Percentiles rank a stretch among this genome's conserved stretches.
phyloP scores from a whole-genome alignment of 2,888 invertebrate species.

The Lasioglossum villosulum region DNA sequence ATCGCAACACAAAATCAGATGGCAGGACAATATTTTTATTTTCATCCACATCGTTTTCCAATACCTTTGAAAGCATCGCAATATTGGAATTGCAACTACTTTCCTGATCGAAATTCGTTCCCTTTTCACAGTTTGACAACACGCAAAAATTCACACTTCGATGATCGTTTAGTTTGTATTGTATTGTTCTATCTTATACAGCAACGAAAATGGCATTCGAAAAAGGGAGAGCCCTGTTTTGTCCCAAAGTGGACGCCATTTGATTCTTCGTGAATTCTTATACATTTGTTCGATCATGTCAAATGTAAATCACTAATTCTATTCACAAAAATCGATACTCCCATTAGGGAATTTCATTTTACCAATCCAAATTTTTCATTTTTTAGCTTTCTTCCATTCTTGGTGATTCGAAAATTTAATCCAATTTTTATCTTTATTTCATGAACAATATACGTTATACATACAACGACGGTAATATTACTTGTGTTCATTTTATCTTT shows the following conservation, averaged over 20 bases:
- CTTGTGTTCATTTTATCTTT: too few species aligned
- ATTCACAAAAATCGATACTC: background rate
- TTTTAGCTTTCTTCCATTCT: background rate
- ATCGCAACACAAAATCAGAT: slow-evolving; percentile 12
- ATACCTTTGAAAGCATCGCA: slow-evolving; percentile 40
- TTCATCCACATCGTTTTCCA: slow-evolving; percentile 32
- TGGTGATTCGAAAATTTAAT: background rate
- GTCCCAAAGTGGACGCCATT: background rate
- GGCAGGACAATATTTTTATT: slow-evolving; percentile 31
- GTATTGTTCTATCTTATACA: slow-evolving; percentile 14
- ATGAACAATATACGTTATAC: too few species aligned
- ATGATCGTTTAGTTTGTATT: slow-evolving; percentile 39
- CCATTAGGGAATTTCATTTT: background rate
- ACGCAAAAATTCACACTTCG: slow-evolving; percentile 49
- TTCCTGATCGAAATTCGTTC: slow-evolving; percentile 54
- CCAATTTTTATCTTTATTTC: background rate
- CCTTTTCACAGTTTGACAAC: slow-evolving; percentile 45
- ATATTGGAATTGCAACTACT: slow-evolving; percentile 56
- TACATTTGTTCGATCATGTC: background rate
- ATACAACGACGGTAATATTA: too few species aligned
- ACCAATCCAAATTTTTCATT: background rate
- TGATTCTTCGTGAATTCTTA: background rate
- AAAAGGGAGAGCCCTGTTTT: background rate
- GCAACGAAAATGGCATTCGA: background rate
- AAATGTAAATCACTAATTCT: too few species aligned